A percentile compares a stretch with the other conserved stretches of the same genome.
These are phyloP conservation scores for Dexiosoma caninum DNA, from an alignment of 2,888 invertebrate genomes.

Conservation along the genomic window DNA sequence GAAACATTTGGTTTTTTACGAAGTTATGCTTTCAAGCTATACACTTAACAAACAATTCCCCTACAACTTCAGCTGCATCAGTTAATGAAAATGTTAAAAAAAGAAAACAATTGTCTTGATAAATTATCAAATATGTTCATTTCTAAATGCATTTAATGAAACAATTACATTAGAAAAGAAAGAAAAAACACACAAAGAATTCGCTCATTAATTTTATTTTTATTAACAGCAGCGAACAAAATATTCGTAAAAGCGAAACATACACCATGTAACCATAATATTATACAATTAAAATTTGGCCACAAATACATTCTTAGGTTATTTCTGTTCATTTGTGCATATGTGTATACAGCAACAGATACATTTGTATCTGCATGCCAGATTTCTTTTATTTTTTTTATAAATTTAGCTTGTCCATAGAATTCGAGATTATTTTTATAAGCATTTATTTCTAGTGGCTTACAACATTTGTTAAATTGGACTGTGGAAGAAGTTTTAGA, in stretches of 20 bases:
- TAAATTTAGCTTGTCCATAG: slow-evolving; percentile 29
- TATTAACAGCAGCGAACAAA: slow-evolving; percentile 45
- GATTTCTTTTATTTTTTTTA: not conserved
- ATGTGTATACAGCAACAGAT: not conserved
- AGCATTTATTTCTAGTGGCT: slow-evolving; percentile 7
- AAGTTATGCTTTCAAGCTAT: no score
- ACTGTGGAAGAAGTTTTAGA: not conserved
- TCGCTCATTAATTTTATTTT: slow-evolving; percentile 26
- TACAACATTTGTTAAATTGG: slow-evolving; percentile 27
- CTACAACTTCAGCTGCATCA: no score
- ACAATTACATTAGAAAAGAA: no score
- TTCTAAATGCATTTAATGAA: not conserved
- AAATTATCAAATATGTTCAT: not conserved
- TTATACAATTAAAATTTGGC: slow-evolving; percentile 30
- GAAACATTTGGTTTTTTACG: no score
- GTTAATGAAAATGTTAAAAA: no score
- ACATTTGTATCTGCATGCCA: not conserved
- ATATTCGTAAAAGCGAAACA: slow-evolving; percentile 71
- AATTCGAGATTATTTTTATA: slow-evolving; percentile 50
- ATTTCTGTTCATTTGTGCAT: no score
- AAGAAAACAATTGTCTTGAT: not conserved
- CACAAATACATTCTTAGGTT: slow-evolving; percentile 21
- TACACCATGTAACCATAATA: slow-evolving; percentile 59
- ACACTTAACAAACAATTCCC: no score
- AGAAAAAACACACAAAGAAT: not conserved